A percentile compares a stretch with the other conserved stretches of the same genome.
These are phyloP conservation scores for Pangasianodon gigas DNA, from an alignment of 2,113 vertebrate species.

Conservation along the genomic window DNA sequence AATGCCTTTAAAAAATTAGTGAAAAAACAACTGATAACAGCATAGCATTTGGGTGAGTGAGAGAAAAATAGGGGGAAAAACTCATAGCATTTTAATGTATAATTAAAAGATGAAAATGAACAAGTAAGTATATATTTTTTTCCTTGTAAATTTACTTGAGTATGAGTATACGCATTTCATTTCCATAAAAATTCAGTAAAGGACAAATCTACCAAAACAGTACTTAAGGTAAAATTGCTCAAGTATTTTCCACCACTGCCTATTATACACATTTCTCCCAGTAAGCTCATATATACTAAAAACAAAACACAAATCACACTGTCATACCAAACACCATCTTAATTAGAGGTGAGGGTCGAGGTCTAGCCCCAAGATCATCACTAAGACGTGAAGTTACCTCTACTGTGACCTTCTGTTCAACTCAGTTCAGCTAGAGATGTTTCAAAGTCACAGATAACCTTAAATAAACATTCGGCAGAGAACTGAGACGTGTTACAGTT, in stretches of 20 bases:
- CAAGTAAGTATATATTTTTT: neutral
- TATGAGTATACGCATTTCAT: neutral
- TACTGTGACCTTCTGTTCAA: constrained; percentile 4
- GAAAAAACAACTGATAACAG: no score
- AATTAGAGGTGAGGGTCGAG: constrained; percentile 27
- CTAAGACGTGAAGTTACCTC: neutral
- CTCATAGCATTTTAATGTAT: no score
- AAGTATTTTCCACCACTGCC: neutral
- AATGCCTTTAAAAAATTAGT: no score
- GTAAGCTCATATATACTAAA: neutral
- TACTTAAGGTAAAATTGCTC: neutral
- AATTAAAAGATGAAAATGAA: no score
- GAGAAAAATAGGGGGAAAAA: no score
- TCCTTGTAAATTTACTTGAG: neutral
- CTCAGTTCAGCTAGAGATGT: neutral
- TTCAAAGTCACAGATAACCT: constrained; percentile 35
- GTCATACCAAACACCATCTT: neutral
- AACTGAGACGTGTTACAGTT: neutral
- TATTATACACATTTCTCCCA: neutral
- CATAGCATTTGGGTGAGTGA: no score
- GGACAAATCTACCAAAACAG: neutral
- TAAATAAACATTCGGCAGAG: constrained; percentile 33
- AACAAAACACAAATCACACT: neutral
- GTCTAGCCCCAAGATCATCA: neutral
- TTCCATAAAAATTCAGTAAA: neutral